Percentiles rank a stretch among this genome's conserved stretches.
Conservation (phyloP, 2,888 invertebrate species). For the Apotomis betuletana region DNA sequence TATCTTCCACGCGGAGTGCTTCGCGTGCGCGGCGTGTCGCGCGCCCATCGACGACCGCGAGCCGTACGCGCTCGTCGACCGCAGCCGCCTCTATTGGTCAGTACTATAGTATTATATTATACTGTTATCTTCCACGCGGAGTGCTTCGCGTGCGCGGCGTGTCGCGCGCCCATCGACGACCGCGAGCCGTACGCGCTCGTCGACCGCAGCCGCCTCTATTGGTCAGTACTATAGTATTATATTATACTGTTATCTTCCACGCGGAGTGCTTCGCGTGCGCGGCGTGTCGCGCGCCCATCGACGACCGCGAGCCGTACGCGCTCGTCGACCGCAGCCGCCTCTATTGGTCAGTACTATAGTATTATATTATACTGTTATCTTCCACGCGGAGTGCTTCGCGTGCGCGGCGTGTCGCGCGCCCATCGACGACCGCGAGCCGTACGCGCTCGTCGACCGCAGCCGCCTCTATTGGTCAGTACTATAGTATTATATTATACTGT, state of each 20-base stretch:
- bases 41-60: conserved; percentile 96
- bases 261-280: conserved; percentile 97
- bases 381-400: conserved; percentile 97
- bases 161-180: conserved; percentile 93
- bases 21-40: conserved; percentile 92
- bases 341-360: conserved; percentile 86
- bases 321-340: conserved; percentile 94
- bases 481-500: too few species aligned
- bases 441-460: conserved; percentile 95
- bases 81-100: conserved; percentile 94
- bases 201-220: conserved; percentile 94
- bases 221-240: conserved; percentile 75
- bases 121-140: conserved; percentile 91
- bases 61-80: conserved; percentile 95
- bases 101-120: conserved; percentile 22
- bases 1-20: conserved; percentile 96
- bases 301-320: conserved; percentile 96
- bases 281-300: conserved; percentile 91
- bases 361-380: conserved; percentile 58
- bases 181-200: conserved; percentile 96
- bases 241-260: conserved; percentile 84
- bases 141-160: conserved; percentile 94
- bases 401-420: conserved; percentile 91
- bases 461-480: conserved; percentile 90
- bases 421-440: conserved; percentile 96